These are phyloP conservation scores for Apamea epomidion DNA, from an alignment of 2,888 invertebrate species.

Conservation along the genomic window DNA sequence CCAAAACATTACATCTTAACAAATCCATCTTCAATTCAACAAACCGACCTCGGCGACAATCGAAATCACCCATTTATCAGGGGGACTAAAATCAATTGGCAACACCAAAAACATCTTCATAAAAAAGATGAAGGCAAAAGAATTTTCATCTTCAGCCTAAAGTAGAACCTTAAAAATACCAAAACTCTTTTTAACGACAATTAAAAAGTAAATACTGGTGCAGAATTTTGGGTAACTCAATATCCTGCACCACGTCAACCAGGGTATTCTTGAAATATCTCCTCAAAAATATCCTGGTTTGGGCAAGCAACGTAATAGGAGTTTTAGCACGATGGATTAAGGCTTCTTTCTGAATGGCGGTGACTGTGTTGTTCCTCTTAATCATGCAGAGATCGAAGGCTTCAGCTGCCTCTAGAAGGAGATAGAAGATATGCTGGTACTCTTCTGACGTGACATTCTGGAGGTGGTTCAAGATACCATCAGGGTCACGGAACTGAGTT, in stretches of 20 bases:
- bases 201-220: conserved; percentile 93
- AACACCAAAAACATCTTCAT: conserved; percentile 65
- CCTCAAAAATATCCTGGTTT: conserved; percentile 91
- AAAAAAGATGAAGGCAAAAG: conserved; percentile 60
- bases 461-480: conserved; percentile 95
- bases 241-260: conserved; percentile 88
- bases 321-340: conserved; percentile 92
- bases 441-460: conserved; percentile 91
- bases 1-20: conserved; percentile 9
- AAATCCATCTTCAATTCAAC: conserved; percentile 6
- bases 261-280: conserved; percentile 90
- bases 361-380: conserved; percentile 92
- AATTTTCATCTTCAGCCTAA: conserved; percentile 66
- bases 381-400: conserved; percentile 95
- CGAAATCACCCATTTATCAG: conserved; percentile 55
- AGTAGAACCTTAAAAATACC: conserved; percentile 62
- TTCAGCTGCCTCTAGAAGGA: conserved; percentile 94
- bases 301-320: conserved; percentile 92
- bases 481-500: conserved; percentile 95
- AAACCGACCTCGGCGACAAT: conserved; percentile 27
- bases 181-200: conserved; percentile 84
- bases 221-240: conserved; percentile 92
- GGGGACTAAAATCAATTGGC: conserved; percentile 59
- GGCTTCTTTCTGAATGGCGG: conserved; percentile 91
- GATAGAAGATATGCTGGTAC: conserved; percentile 90